Evolutionary conservation across 2,113 vertebrate genomes (phyloP).

Genomic region (Passer montanus): DNA sequence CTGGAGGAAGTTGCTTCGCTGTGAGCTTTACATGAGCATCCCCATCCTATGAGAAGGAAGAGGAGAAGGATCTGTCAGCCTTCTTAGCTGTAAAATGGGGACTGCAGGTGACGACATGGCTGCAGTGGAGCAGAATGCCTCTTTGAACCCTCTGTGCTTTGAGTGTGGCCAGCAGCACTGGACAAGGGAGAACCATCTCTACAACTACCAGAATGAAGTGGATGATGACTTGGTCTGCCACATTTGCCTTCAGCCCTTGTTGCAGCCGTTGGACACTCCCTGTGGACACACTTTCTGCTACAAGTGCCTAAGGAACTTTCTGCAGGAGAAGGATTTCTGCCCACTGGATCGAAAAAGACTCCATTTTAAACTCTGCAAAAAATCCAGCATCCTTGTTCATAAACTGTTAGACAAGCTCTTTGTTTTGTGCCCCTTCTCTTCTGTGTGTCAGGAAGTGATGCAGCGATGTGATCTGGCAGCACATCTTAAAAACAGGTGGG

Average conservation of each 20-base stretch:
- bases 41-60: not conserved
- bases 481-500: slow-evolving; percentile 96
- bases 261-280: slow-evolving; percentile 94
- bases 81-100: slow-evolving; percentile 78
- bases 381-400: slow-evolving; percentile 97
- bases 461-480: slow-evolving; percentile 94
- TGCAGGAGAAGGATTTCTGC: slow-evolving; percentile 97
- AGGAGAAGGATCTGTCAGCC: not conserved
- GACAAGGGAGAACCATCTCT: slow-evolving; percentile 93
- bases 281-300: slow-evolving; percentile 98
- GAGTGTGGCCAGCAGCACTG: slow-evolving; percentile 97
- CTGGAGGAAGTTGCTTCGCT: not conserved
- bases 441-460: slow-evolving; percentile 89
- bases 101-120: slow-evolving; percentile 85
- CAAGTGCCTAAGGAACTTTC: slow-evolving; percentile 95
- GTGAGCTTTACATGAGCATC: not conserved
- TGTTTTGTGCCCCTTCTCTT: slow-evolving; percentile 90
- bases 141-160: slow-evolving; percentile 88
- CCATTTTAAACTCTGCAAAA: slow-evolving; percentile 92
- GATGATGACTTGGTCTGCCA: slow-evolving; percentile 98
- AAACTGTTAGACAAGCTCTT: slow-evolving; percentile 95
- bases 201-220: slow-evolving; percentile 96
- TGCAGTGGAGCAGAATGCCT: slow-evolving; percentile 79
- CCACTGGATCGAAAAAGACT: slow-evolving; percentile 92
- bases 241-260: slow-evolving; percentile 97